Base-by-base conservation (phyloP, 2,797 vertebrate genomes). In the Smutsia gigantea region DNA sequence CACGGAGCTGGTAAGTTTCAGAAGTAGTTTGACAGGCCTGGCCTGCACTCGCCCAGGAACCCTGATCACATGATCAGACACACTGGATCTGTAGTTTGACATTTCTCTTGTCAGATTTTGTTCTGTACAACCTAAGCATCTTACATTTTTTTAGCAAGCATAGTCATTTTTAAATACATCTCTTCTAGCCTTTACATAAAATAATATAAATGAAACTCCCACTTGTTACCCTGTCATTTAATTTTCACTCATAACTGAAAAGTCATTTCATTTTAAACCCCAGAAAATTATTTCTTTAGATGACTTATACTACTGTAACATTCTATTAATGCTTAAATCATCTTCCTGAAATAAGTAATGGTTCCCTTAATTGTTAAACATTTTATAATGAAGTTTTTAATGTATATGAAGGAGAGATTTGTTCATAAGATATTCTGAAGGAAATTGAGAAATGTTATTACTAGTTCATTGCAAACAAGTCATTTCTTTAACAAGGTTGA, bases 341-440 rank as follows among this genome's bases (percentile, higher is more conserved):
- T 68, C 34, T 59, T 74, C 42, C 63, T 75, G 25, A 93, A 88
- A 42, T 90, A 79, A 71, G 29, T 78, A 74, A 84, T 57, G 61
- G 42, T 64, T 68, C 19, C 74, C 15, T 89, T 71, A 66, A 53
- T 72, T 57, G 39, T 34, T 92, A 66, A 95, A 37, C 13, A 69
- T 61, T 90, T 61, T 94, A 37, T 68, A 66, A 49, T 75, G 57
- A 74, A 18, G 51, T 82, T 78, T 77, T 57, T 86, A n/a, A 46
- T 81, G 19, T 84, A 51, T 42, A 94, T 91, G 29, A 81, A 94
- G 39, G 31, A 46, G 86, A 49, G 39, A 53, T 53, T 83, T 87
- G 79, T 96, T 94, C 17, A 21, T 59, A 51, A 93, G 59, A 55
- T 81, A 82, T 37, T 88, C 31, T 93, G 23, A 74, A 95, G 90